Evolutionary conservation across 2,888 invertebrate species (phyloP).

Genomic region (Drosophila mimica): DNA sequence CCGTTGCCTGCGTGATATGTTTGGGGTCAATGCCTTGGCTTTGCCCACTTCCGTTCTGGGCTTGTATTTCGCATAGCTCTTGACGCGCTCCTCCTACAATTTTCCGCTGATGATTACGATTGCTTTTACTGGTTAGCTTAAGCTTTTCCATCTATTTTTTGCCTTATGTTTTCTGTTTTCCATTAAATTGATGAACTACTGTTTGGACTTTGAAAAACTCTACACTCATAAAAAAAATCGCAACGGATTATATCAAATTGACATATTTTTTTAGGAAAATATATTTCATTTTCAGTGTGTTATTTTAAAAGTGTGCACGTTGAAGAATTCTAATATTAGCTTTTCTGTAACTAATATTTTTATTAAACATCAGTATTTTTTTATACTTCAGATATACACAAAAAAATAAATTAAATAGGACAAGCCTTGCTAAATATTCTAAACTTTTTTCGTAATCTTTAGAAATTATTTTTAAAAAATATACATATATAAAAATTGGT

Average conservation of each 20-base stretch:
- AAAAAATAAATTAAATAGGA: background rate
- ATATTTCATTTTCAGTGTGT: background rate
- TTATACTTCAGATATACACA: background rate
- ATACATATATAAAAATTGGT: too few relatives aligned
- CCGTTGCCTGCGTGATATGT: constrained; percentile 46
- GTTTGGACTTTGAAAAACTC: constrained; percentile 37
- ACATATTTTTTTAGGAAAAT: background rate
- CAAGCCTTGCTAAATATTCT: background rate
- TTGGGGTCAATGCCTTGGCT: constrained; percentile 64
- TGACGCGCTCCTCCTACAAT: constrained; percentile 4
- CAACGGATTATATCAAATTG: background rate
- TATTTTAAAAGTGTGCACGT: background rate
- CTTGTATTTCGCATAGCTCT: constrained; percentile 5
- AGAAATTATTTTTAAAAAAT: too few relatives aligned
- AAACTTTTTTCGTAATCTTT: background rate
- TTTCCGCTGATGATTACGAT: constrained; percentile 53
- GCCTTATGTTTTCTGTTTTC: constrained; percentile 12
- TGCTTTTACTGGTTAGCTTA: constrained; percentile 4
- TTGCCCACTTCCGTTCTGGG: constrained; percentile 38
- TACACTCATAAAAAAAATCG: background rate
- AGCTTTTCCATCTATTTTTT: background rate
- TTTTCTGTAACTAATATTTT: background rate
- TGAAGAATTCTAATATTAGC: background rate
- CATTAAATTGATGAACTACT: constrained; percentile 71
- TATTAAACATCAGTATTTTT: background rate